Evolutionary conservation across 2,888 invertebrate species (phyloP), one percentile per base, ranked within the genome.

Genomic region (Baccha elongata): DNA sequence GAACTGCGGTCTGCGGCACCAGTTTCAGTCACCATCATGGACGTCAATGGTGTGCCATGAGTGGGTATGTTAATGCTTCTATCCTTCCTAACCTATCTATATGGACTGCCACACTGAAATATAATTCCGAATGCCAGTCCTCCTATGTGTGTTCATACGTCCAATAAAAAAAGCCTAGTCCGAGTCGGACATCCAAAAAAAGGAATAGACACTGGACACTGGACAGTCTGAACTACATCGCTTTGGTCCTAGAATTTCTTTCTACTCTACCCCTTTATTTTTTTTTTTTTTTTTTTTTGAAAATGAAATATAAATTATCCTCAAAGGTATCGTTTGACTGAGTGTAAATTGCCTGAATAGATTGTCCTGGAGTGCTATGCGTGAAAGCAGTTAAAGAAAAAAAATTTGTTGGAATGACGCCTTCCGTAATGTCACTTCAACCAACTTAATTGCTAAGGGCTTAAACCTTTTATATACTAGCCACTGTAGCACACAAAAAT

Each of bases 311-410:
- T 60, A 29, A 74, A 74, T 64, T 69, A 69, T 58, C 74, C 80
- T 80, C 80, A 74, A 74, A 80, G 80, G 80, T 69, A 58, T 52
- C 74, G 44, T 80, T 74, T 69, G 55, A 55, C 42, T 69, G 74
- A 74, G 69, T 74, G 69, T 37, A 80, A 80, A 80, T 58, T 64
- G 68, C 55, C 55, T 32, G 68, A 32, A 35, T 62, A 23, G 29
- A 29, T 62, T 21, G 40, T 58, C 58, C 32, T 35, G 7, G 42
- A 37, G 17, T 35, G 5, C n/a, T 50, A 35, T 67, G 72, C 60
- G 65, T 60, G 73, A 42, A 73, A 68, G 48, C 48, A 35, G 32
- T 55, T 21, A 58, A 40, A 40, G 58, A 58, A 46, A 65, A 50
- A 58, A 65, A 71, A 68, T 71, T 17, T 72, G 58, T 48, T 40